phyloP scores from a whole-genome alignment of 92 coral and sea anemone species.

The Heteractis magnifica region DNA sequence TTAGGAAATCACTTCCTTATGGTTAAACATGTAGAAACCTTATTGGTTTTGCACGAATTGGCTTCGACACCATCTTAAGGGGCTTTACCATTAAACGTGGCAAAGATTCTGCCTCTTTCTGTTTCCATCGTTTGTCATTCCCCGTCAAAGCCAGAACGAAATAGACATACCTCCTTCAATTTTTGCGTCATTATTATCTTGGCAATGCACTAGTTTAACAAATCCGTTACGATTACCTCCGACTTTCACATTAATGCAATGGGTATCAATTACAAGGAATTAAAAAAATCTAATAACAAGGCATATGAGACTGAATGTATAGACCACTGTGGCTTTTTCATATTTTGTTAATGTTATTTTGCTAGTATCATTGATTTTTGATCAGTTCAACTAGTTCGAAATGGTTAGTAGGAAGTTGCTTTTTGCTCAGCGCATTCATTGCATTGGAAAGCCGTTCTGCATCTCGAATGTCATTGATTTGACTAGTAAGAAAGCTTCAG shows the following conservation, averaged over 20 bases:
- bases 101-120: slow-evolving; percentile 14
- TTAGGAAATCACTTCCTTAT: slow-evolving; percentile 1
- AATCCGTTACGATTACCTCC: slow-evolving; percentile 52
- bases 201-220: slow-evolving; percentile 38
- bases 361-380: slow-evolving; percentile 10
- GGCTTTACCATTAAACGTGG: neutral
- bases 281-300: slow-evolving; percentile 26
- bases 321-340: slow-evolving; percentile 27
- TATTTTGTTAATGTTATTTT: neutral
- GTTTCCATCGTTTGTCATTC: slow-evolving; percentile 5
- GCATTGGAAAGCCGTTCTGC: slow-evolving; percentile 9
- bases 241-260: slow-evolving; percentile 28
- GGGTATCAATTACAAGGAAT: slow-evolving; percentile 42
- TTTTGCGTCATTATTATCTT: neutral
- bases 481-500: slow-evolving; percentile 16
- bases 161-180: slow-evolving; percentile 24
- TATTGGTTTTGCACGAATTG: neutral
- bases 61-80: neutral
- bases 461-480: slow-evolving; percentile 21
- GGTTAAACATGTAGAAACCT: too few relatives aligned
- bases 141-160: slow-evolving; percentile 19
- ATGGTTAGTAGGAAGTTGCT: neutral
- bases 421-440: neutral
- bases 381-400: slow-evolving; percentile 16
- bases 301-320: slow-evolving; percentile 38